Percentiles rank a stretch among this genome's conserved stretches.
Evolutionary conservation across 2,113 vertebrate species (phyloP).

Genomic region (Notothenia coriiceps): DNA sequence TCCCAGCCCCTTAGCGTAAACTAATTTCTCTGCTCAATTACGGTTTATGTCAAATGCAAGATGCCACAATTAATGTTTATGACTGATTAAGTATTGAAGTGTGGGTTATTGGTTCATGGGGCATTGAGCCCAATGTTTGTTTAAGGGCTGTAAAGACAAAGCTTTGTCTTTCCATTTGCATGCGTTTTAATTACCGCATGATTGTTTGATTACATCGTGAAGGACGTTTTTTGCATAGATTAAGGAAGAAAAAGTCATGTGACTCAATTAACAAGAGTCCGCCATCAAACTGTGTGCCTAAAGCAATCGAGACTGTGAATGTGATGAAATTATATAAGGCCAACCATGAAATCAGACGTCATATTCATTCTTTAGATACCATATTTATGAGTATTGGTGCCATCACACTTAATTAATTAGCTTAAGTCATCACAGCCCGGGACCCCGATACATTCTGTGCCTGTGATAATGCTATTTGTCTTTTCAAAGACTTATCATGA

Average conservation of each 20-base stretch:
- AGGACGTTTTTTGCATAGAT: slow-evolving; percentile 35
- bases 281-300: background rate
- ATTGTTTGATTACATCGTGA: slow-evolving; percentile 51
- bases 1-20: slow-evolving; percentile 51
- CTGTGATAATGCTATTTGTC: slow-evolving; percentile 57
- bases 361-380: slow-evolving; percentile 35
- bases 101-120: slow-evolving; percentile 74
- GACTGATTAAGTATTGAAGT: slow-evolving; percentile 69
- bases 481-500: slow-evolving; percentile 40
- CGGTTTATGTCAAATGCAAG: slow-evolving; percentile 75
- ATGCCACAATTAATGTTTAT: slow-evolving; percentile 80
- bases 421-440: slow-evolving; percentile 51
- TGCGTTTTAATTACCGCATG: slow-evolving; percentile 51
- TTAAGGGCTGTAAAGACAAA: slow-evolving; percentile 68
- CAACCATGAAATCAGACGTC: slow-evolving; percentile 31
- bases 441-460: slow-evolving; percentile 26
- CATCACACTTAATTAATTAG: slow-evolving; percentile 64
- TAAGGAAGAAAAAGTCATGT: slow-evolving; percentile 4
- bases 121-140: slow-evolving; percentile 68
- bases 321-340: slow-evolving; percentile 9
- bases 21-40: slow-evolving; percentile 75
- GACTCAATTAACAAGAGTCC: background rate
- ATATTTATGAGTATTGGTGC: slow-evolving; percentile 51
- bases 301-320: background rate
- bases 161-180: slow-evolving; percentile 52